phyloP scores from a whole-genome alignment of 2,888 invertebrate genomes.

The Stomorhina lunata region DNA sequence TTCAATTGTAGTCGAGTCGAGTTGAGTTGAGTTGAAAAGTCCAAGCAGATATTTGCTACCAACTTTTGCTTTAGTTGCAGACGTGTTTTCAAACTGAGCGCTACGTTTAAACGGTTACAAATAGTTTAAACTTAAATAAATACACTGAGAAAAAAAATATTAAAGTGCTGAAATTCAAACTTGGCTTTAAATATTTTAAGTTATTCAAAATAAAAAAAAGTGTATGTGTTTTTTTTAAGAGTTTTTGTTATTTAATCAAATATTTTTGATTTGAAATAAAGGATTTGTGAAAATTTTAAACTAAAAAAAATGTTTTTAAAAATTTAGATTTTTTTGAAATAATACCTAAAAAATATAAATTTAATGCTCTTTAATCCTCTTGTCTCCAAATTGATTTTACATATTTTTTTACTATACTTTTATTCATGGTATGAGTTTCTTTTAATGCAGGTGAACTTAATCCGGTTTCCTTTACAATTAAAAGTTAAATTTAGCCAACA shows the following conservation, averaged over 20 bases:
- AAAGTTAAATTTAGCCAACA: slow-evolving; percentile 42
- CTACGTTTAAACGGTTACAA: slow-evolving; percentile 59
- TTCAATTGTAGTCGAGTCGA: too few species aligned
- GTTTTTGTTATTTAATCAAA: too few species aligned
- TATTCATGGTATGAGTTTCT: neutral
- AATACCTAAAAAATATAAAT: too few species aligned
- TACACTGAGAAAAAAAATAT: slow-evolving; percentile 14
- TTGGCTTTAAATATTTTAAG: neutral
- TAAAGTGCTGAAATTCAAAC: neutral
- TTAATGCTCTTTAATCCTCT: too few species aligned
- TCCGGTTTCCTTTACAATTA: slow-evolving; percentile 56
- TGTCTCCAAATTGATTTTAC: slow-evolving; percentile 26
- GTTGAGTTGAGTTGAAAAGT: slow-evolving; percentile 49
- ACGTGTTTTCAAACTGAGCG: slow-evolving; percentile 69
- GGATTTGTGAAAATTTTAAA: too few species aligned
- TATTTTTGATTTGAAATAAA: too few species aligned
- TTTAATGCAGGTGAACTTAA: slow-evolving; percentile 61
- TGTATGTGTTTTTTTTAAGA: slow-evolving; percentile 33
- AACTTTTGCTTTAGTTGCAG: slow-evolving; percentile 69
- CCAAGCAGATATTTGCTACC: slow-evolving; percentile 58
- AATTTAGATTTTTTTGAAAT: too few species aligned
- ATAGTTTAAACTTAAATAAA: slow-evolving; percentile 3
- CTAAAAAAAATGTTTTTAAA: too few species aligned
- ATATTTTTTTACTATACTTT: neutral
- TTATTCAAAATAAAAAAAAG: neutral